Conservation (phyloP, 2,113 vertebrate species). For the Pseudopipra pipra region DNA sequence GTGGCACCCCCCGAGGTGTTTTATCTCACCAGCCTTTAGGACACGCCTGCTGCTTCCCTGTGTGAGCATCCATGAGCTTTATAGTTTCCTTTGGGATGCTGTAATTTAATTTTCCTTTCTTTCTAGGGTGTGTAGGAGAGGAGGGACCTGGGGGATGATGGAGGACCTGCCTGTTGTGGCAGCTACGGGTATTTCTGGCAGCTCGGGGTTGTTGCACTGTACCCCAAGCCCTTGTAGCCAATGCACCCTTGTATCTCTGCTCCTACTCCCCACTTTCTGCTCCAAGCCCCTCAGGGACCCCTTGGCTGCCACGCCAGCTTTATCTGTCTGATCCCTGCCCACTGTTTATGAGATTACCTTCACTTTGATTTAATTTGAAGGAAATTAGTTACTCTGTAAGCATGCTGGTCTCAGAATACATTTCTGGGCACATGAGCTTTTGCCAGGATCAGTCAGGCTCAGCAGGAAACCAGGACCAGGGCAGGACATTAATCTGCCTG, state of each 20-base stretch:
- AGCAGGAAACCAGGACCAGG: not conserved
- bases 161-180: not conserved
- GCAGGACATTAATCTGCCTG: not conserved
- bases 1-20: not conserved
- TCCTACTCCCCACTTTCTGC: not conserved
- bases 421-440: slow-evolving; percentile 17
- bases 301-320: not conserved
- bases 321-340: slow-evolving; percentile 18
- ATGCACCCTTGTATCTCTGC: not conserved
- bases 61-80: not conserved
- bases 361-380: not conserved
- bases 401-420: not conserved
- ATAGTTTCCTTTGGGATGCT: not conserved
- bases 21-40: not conserved
- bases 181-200: not conserved
- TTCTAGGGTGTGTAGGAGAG: not conserved
- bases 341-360: not conserved
- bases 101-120: not conserved
- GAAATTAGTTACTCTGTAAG: not conserved
- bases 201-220: accelerated
- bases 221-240: not conserved
- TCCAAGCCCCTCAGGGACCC: not conserved
- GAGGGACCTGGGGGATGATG: not conserved
- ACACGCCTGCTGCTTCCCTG: accelerated
- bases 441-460: not conserved